These are phyloP conservation scores for Trachemys scripta DNA, from an alignment of 2,113 vertebrate species.

Conservation along the genomic window DNA sequence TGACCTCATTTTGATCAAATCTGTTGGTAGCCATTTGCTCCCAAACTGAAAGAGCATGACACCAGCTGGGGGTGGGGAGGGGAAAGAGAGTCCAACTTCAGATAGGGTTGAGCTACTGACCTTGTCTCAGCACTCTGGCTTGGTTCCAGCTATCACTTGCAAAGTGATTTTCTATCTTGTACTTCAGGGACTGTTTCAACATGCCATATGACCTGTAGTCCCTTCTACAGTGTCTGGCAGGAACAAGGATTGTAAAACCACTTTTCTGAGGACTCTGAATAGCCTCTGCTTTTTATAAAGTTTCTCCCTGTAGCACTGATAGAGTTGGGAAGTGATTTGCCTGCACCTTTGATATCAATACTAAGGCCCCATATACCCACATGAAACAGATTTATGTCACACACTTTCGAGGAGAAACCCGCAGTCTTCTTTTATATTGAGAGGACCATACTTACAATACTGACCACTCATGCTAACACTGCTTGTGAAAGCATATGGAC, in stretches of 20 bases:
- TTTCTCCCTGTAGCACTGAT: not conserved
- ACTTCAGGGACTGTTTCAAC: not conserved
- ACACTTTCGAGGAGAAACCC: not conserved
- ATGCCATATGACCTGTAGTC: not conserved
- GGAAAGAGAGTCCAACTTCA: not conserved
- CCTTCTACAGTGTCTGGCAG: not conserved
- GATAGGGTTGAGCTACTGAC: not conserved
- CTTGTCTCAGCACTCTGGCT: not conserved
- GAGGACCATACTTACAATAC: not conserved
- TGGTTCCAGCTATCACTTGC: not conserved
- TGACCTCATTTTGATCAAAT: not conserved
- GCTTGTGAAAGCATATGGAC: not conserved
- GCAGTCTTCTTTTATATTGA: not conserved
- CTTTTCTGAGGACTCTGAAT: not conserved
- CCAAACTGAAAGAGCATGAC: not conserved
- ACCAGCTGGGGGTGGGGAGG: not conserved
- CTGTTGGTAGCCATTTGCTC: fast-evolving
- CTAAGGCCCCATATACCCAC: not conserved
- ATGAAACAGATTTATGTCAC: not conserved
- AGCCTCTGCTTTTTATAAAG: not conserved
- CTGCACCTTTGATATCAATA: fast-evolving
- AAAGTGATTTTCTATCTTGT: not conserved
- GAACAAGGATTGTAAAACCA: not conserved
- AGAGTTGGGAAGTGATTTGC: not conserved
- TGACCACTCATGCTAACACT: not conserved